Conservation (phyloP, 1,140 invertebrate species). For the Nasonia longicornis region DNA sequence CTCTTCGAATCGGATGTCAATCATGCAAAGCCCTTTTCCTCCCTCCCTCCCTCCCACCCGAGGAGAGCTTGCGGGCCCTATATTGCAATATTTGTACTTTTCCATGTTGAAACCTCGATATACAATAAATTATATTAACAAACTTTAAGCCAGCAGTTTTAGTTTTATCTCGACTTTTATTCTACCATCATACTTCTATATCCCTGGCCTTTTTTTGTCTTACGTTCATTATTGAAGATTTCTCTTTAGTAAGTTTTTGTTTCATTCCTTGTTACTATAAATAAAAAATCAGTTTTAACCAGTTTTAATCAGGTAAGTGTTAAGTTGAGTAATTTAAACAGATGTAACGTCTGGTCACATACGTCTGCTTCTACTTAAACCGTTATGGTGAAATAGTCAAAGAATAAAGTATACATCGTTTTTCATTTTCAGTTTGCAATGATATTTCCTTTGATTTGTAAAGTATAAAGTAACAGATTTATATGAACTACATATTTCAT, state of each 20-base stretch:
- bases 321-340: too few species aligned
- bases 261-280: background rate
- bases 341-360: too few species aligned
- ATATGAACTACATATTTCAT: too few species aligned
- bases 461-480: too few species aligned
- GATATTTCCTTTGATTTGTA: too few species aligned
- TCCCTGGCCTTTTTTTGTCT: background rate
- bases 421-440: too few species aligned
- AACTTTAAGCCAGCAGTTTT: constrained; percentile 58
- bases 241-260: background rate
- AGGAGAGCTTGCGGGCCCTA: constrained; percentile 69
- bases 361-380: too few species aligned
- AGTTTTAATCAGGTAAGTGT: too few species aligned
- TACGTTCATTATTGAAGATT: background rate
- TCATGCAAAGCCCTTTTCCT: constrained; percentile 51
- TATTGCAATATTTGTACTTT: constrained; percentile 72
- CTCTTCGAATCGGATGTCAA: constrained; percentile 35
- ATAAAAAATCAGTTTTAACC: background rate
- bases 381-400: too few species aligned
- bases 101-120: constrained; percentile 71
- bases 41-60: constrained; percentile 67
- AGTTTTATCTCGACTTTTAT: background rate
- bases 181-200: background rate
- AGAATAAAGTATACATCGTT: too few species aligned
- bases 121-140: constrained; percentile 72